Base-by-base conservation (phyloP, 37 sponge, comb jelly and placozoan genomes). In the Spongilla lacustris region DNA sequence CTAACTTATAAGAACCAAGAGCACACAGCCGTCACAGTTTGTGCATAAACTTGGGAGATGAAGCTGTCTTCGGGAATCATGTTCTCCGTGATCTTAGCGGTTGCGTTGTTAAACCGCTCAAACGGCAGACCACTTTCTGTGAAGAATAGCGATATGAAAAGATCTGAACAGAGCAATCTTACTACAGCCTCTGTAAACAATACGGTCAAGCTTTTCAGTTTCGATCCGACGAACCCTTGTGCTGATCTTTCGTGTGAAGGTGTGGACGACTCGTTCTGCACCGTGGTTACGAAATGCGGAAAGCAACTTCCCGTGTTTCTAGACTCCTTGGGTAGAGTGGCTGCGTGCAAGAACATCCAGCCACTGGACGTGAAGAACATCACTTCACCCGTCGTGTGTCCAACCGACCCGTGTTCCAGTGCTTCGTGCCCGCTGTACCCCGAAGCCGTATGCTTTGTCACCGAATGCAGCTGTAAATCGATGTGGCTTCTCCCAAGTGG, bases 211-310 rank as follows among this genome's bases (percentile, higher is more conserved):
- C 41, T 6, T 41, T 41, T 41, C 41, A 41, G 41, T n/a, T 74
- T 36, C 14, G 73, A 71, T 27, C 77, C 77, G 21, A 69, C 36
- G 38, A 48, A 84, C 76, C 86, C 87, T 33, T 93, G 93, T 69
- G 28, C 21, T 4, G 37, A n/a, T 14, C 32, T 41, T 26, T 41
- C 80, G 6, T 90, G 91, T 38, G 26, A 69, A 0, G 84, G 75
- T 24, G 75, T 80, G 33, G 84, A 85, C n/a, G 82, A 34, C 24
- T 91, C 94, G 25, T 19, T 66, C 6, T 94, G 94, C 73, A 37
- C 67, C 12, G 75, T 87, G 6, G 68, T 82, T 21, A 78, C 31
- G 67, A 84, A 82, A 37, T 94, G 94, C 70, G 86, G 91, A 3
- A 36, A 82, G 25, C 35, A 81, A 27, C 17, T 76, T 10, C 71